Base-by-base conservation (phyloP, 2,888 invertebrate genomes). In the Drosophila atripex region DNA sequence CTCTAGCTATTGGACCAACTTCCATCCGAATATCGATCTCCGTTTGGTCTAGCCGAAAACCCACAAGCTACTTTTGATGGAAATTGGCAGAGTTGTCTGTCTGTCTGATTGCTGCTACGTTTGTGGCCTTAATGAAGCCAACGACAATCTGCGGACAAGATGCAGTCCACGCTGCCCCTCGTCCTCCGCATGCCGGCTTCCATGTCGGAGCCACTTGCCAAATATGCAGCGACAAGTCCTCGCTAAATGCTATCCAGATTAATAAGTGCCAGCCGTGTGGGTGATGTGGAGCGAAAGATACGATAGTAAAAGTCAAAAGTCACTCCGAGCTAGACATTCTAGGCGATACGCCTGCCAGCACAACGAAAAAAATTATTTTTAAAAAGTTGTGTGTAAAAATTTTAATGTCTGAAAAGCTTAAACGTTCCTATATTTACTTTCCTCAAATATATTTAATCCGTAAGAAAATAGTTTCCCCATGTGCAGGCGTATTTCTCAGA, bases 51-150 rank as follows among this genome's bases (percentile, higher is more conserved):
- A 76, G 77, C 82, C 82, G 70, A 76, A 84, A 80, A 70, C 49
- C 56, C 39, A 45, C 52, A 58, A 68, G 60, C 69, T 61, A 52
- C 54, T 71, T 87, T 84, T 87, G 85, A 87, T 85, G 77, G 83
- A 85, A 85, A 87, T 85, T 85, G 84, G 77, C 87, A 75, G 65
- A 78, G 77, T 84, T 86, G 83, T 75, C 75, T 86, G 74, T 71
- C 74, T 70, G 49, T 16, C 35, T 68, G 75, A 39, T 53, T 69
- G 76, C 65, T 50, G 58, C 50, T 53, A 53, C 14, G 39, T 55
- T 63, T 71, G 38, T 16, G 60, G 63, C 77, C 79, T 77, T 85
- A 85, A 85, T 87, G 87, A 85, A 85, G 85, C 86, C 59, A 64
- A 61, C 79, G 72, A 80, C 84, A 76, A 77, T 70, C 72, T 68